Evolutionary conservation across 2,888 invertebrate genomes (phyloP), one percentile per base, ranked within the genome.

Genomic region (Crossocerus cetratus): DNA sequence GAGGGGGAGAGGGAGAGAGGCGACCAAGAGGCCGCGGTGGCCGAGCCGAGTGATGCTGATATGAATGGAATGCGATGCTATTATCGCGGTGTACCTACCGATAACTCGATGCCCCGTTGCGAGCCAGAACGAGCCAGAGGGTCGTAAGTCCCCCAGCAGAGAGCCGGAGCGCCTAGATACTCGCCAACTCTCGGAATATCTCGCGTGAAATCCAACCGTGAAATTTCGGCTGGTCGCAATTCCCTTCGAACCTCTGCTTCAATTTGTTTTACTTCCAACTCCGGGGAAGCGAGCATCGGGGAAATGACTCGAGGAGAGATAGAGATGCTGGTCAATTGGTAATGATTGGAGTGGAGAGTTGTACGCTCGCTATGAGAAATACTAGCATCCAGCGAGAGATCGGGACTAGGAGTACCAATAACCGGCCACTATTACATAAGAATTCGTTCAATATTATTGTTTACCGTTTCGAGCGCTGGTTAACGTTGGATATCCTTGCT

Each of bases 41-140:
- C 32, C 32, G 32, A 32, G 32, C 76, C 78, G 67, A 75, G 76
- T 84, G 82, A 85, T 83, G 83, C 85, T 86, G 88, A 88, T 88
- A 88, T 80, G 85, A 87, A 86, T 86, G 88, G 88, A 88, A 88
- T 87, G 88, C 87, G 86, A 86, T 84, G 85, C 86, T 84, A 86
- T 88, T 88, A 87, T 87, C 87, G 86, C 81, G 80, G 81, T 75
- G 81, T 83, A 83, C 80, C 82, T 79, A 83, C 86, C 83, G 86
- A 88, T 88, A 87, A 86, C 84, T 86, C 83, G 80, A 72, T 80
- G 77, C 77, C 70, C 72, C 77, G 69, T 69, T 68, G 70, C 66
- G 73, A 70, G 65, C 45, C 57, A n/a, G 60, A 65, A 20, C 21
- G 74, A 71, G 74, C 72, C 75, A 72, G 81, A 77, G 73, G 45